Base-by-base conservation (phyloP, 2,113 vertebrate species). In the Bubalus kerabau region DNA sequence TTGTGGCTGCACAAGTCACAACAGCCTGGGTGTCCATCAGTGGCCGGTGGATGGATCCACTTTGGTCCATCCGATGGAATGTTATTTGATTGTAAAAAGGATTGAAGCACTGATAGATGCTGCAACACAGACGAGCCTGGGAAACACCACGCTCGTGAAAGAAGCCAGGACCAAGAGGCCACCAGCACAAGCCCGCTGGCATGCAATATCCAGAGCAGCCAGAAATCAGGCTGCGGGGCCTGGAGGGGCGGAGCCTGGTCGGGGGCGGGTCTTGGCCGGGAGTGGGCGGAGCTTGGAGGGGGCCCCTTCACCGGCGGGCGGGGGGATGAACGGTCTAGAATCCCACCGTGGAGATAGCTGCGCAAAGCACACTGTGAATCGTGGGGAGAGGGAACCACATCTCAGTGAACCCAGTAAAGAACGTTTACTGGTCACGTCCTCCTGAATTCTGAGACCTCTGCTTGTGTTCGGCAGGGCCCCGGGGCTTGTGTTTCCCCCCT, bases 41-140 rank as follows among this genome's bases (percentile, higher is more conserved):
- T 0, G 6, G 15, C 3, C 10, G 3, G 13, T n/a, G 23, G 48
- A 3, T 9, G 21, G n/a, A 3, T 9, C 21, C 52, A 3, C 62
- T 8, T 6, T 0, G 15, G 48, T 13, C 48, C 32, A 8, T 1
- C 43, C 2, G 1, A 24, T 0, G 3, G 52, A 7, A 7, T 3
- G 2, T 9, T 24, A 24, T 6, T 30, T 28, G 23, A 15, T 28
- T 30, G 16, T 16, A 6, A 2, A 40, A 14, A 21, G 24, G 57
- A 23, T 5, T 0, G 23, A 82, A 28, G 46, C 15, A 24, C 32
- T 5, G 23, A 52, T 23, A 26, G 74, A 32, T 3, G n/a, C 90
- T 1, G 7, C 19, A 7, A 0, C 7, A 8, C 9, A 32, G 36
- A 3, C 6, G 4, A 46, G 5, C 71, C 52, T 14, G 2, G 88